These are phyloP conservation scores for Rotaria macrura DNA, from an alignment of 2,888 invertebrate species.

Conservation along the genomic window DNA sequence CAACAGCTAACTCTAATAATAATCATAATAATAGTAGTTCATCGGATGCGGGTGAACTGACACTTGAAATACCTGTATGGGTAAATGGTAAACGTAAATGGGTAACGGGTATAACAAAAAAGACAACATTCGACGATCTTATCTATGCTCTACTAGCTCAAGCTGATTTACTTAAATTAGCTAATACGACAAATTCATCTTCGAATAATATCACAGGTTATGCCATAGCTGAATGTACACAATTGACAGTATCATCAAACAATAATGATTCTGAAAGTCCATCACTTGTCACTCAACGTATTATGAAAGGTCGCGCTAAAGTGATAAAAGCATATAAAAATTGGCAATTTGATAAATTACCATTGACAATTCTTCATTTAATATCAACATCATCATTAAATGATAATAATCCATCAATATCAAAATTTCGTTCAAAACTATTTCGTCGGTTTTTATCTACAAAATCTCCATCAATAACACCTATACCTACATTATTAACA, in stretches of 20 bases:
- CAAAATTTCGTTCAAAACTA: not conserved
- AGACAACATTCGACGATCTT: constrained; percentile 33
- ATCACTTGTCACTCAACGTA: not conserved
- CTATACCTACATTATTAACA: not conserved
- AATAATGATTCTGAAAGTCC: not conserved
- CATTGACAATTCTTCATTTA: not conserved
- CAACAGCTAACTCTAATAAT: not conserved
- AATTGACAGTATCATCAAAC: not conserved
- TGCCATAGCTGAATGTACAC: constrained; percentile 9
- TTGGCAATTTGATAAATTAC: constrained; percentile 16
- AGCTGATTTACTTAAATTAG: not conserved
- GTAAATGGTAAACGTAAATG: constrained; percentile 32
- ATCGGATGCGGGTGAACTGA: not conserved
- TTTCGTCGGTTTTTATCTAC: not conserved
- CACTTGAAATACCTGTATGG: constrained; percentile 33
- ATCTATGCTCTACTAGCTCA: constrained; percentile 32
- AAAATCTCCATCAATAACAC: not conserved
- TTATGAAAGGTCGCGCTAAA: not conserved
- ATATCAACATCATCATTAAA: not conserved
- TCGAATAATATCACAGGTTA: not conserved
- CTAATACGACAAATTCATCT: not conserved
- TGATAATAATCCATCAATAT: not conserved
- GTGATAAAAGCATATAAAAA: constrained; percentile 4
- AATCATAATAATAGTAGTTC: not conserved
- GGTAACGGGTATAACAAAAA: constrained; percentile 34